Evolutionary conservation across 1,140 invertebrate species (phyloP).

Genomic region (Drosophila rhopaloa): DNA sequence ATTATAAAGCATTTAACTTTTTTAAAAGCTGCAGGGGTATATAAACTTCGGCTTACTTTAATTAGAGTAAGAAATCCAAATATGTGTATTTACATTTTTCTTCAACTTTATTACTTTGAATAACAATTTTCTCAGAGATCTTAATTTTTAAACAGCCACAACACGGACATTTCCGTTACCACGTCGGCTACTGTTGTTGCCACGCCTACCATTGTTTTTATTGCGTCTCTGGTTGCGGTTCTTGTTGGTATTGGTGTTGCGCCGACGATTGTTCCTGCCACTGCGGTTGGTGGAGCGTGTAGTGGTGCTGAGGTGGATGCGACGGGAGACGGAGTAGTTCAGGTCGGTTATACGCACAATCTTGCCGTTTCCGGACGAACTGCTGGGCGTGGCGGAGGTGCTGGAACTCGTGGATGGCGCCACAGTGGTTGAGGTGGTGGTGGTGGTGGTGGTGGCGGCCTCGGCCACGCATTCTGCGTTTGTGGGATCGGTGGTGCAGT

Average conservation of each 20-base stretch:
- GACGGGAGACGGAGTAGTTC: slow-evolving; percentile 12
- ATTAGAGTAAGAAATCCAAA: too few species aligned
- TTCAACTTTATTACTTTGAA: not conserved
- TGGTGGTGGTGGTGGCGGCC: not conserved
- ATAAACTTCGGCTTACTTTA: too few species aligned
- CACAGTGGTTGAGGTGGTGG: slow-evolving; percentile 4
- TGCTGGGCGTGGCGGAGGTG: not conserved
- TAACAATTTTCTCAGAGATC: not conserved
- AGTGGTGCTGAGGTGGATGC: slow-evolving; percentile 19
- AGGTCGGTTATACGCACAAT: slow-evolving; percentile 30
- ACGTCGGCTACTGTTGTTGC: not conserved
- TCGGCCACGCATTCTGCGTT: slow-evolving; percentile 15
- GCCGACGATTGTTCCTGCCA: slow-evolving; percentile 1
- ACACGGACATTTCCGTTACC: slow-evolving; percentile 20
- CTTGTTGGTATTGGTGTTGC: slow-evolving; percentile 2
- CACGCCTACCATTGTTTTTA: slow-evolving; percentile 8
- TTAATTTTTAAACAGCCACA: slow-evolving; percentile 4
- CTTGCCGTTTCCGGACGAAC: not conserved
- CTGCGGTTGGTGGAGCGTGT: not conserved
- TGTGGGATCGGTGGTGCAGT: slow-evolving; percentile 7
- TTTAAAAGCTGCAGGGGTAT: too few species aligned
- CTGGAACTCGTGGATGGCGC: slow-evolving; percentile 2
- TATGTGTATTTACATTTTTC: not conserved
- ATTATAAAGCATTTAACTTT: too few species aligned
- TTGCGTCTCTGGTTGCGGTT: slow-evolving; percentile 15